A percentile compares a stretch with the other conserved stretches of the same genome.
phyloP scores from a whole-genome alignment of 2,113 vertebrate species.

The Ophthalmolycus amberensis region DNA sequence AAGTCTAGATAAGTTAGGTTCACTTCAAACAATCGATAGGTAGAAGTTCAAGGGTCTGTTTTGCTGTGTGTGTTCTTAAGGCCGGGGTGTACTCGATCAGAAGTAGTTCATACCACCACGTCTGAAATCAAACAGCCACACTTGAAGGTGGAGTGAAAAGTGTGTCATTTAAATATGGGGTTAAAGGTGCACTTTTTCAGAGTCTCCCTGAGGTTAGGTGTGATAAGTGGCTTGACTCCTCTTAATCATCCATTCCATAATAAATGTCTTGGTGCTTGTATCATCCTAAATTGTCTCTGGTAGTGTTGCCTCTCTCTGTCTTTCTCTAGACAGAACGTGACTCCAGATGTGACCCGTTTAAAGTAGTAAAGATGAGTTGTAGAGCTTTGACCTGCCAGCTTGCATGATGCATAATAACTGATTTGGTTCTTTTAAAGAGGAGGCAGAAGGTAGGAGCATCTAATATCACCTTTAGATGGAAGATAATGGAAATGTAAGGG shows the following conservation, averaged over 20 bases:
- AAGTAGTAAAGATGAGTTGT: not conserved
- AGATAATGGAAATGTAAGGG: not conserved
- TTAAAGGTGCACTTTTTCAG: not conserved
- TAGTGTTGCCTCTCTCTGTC: not conserved
- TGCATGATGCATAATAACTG: not conserved
- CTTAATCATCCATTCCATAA: not conserved
- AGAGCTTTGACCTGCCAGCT: not conserved
- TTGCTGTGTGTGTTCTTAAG: not conserved
- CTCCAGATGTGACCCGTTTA: not conserved
- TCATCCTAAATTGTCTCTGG: constrained; percentile 3
- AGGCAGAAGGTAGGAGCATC: not conserved
- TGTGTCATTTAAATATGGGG: not conserved
- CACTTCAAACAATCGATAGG: not conserved
- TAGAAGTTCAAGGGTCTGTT: not conserved
- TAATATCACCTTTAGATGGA: not conserved
- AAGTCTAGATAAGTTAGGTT: constrained; percentile 2
- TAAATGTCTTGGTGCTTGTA: not conserved
- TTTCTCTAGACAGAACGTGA: not conserved
- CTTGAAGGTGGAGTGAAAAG: not conserved
- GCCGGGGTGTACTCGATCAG: not conserved
- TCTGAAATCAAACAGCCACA: not conserved
- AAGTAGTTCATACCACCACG: no score
- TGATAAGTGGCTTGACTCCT: constrained; percentile 5
- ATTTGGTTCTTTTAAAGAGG: not conserved
- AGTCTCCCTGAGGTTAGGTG: not conserved